Conservation (phyloP, 2,797 vertebrate species). For the Scyliorhinus canicula region DNA sequence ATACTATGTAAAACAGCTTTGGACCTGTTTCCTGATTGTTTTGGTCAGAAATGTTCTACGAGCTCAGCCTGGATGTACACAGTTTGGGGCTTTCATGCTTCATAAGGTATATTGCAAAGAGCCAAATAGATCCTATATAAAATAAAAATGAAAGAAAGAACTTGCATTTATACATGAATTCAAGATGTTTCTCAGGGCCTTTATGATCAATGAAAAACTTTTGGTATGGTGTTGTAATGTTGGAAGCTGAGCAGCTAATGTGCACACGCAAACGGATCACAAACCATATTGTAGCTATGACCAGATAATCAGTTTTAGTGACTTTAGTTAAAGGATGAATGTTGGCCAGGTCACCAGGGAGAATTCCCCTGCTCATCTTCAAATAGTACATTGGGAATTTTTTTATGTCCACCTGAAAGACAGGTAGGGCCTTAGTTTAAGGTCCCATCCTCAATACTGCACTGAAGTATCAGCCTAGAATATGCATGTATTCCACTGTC, state of each 20-base stretch:
- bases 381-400: background rate
- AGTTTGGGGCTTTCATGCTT: background rate
- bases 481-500: background rate
- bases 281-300: background rate
- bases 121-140: background rate
- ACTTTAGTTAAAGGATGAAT: background rate
- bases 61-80: background rate
- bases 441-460: background rate
- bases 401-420: background rate
- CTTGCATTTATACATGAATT: background rate
- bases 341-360: background rate
- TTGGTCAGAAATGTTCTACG: background rate
- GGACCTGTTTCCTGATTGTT: background rate
- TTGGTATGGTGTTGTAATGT: background rate
- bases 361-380: background rate
- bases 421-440: background rate
- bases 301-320: background rate
- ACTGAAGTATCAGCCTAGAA: background rate
- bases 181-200: background rate
- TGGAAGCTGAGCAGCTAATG: background rate
- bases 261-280: background rate
- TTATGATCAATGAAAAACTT: background rate
- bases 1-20: background rate
- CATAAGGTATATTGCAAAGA: background rate
- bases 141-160: background rate